Evolutionary conservation across 2,888 invertebrate genomes (phyloP).

Genomic region (Drosophila pseudotakahashii): DNA sequence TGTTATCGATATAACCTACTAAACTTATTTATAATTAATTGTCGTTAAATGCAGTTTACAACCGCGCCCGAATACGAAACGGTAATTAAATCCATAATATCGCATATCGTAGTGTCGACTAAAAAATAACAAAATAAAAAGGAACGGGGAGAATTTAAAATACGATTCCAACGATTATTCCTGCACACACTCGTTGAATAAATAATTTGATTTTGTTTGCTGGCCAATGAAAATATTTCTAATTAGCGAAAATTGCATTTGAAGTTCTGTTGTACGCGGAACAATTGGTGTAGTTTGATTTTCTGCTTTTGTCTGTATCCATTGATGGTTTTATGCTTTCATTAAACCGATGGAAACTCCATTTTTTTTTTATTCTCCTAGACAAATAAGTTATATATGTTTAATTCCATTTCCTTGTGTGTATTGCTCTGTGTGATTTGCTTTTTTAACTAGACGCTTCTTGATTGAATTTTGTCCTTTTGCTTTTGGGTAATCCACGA

Average conservation of each 20-base stretch:
- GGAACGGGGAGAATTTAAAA: slow-evolving; percentile 14
- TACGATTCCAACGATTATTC: slow-evolving; percentile 41
- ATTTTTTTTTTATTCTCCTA: slow-evolving; percentile 1
- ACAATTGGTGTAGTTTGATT: slow-evolving; percentile 45
- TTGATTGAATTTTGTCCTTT: slow-evolving; percentile 36
- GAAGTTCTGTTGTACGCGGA: slow-evolving; percentile 44
- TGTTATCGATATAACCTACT: slow-evolving; percentile 64
- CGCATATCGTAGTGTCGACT: slow-evolving; percentile 30
- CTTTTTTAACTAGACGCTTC: slow-evolving; percentile 40
- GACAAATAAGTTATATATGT: slow-evolving; percentile 27
- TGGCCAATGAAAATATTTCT: slow-evolving; percentile 66
- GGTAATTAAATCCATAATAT: slow-evolving; percentile 80
- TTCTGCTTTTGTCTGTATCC: slow-evolving; percentile 37
- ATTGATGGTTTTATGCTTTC: slow-evolving; percentile 26
- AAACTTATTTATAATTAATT: slow-evolving; percentile 73
- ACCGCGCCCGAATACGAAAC: slow-evolving; percentile 85
- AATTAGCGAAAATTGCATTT: slow-evolving; percentile 70
- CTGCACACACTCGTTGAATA: slow-evolving; percentile 40
- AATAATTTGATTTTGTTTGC: slow-evolving; percentile 67
- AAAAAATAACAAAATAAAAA: slow-evolving; percentile 28
- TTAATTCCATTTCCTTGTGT: slow-evolving; percentile 10
- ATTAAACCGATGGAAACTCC: slow-evolving; percentile 14
- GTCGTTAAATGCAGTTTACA: slow-evolving; percentile 82
- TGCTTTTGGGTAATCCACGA: slow-evolving; percentile 26
- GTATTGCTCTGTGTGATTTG: slow-evolving; percentile 30